Base-by-base conservation (phyloP, 2,797 vertebrate genomes). In the Lycodopsis pacificus region DNA sequence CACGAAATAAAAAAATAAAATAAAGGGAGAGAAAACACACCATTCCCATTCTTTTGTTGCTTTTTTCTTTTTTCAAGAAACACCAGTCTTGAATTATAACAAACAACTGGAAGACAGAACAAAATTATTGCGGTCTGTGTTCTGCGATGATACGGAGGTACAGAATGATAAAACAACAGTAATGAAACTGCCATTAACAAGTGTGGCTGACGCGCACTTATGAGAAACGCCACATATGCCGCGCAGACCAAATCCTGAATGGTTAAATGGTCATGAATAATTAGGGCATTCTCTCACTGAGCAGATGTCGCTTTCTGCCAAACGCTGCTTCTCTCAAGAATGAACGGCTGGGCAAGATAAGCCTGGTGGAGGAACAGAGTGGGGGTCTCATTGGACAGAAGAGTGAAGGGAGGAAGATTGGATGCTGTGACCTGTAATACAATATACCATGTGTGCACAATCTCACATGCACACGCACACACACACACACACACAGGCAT, bases 201-300 rank as follows among this genome's bases (percentile, higher is more conserved):
- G 88, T 94, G 88, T 85, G 89, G 86, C 87, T 84, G 87, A 70
- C 86, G 66, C 67, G 54, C 77, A 83, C 85, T 90, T 91, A 88
- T 95, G 93, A 94, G 93, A 94, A 94, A 92, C 79, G 67, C 89
- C 91, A 92, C 94, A 95, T 93, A 95, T 95, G 92, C 87, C 85
- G 65, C 81, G 51, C 90, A 91, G 91, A 93, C 83, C 90, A 86
- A 94, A 93, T 92, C 90, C 93, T 94, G 92, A 94, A 95, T 95
- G 94, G 93, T 90, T 94, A 95, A 95, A 95, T 94, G 91, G 86
- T 95, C 92, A 95, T 96, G 94, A 96, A 96, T 96, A 95, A 95
- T 95, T 94, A 95, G 95, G 91, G 92, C 93, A 93, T 94, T 95
- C 94, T 95, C 92, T 95, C 91, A 94, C 87, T 84, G 91, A 94